Conservation (phyloP, 2,113 vertebrate species). For the Melanostigma gelatinosum region DNA sequence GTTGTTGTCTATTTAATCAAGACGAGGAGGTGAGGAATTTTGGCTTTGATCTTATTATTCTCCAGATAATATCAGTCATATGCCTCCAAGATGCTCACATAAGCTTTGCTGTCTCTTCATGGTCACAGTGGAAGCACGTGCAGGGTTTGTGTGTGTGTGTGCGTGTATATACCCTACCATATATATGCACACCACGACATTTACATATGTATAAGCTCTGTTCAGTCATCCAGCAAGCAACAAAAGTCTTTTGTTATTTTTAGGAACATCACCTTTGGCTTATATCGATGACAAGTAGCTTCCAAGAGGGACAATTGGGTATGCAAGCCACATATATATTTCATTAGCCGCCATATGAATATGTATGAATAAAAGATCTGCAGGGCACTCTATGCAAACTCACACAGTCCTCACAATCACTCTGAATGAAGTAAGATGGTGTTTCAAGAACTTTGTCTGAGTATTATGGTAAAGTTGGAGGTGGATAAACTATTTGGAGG, state of each 20-base stretch:
- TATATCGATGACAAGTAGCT: constrained; percentile 45
- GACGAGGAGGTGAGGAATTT: not conserved
- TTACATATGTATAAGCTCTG: constrained; percentile 1
- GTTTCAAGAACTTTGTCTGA: constrained; percentile 57
- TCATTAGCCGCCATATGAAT: constrained; percentile 64
- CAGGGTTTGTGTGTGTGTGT: not conserved
- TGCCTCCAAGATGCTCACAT: not conserved
- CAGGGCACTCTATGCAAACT: constrained; percentile 55
- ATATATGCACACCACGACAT: not conserved
- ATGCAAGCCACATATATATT: constrained; percentile 68
- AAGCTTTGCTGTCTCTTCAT: not conserved
- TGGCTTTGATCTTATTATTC: not conserved
- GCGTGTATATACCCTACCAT: not conserved
- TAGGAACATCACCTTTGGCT: constrained; percentile 35
- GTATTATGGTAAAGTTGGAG: constrained; percentile 18
- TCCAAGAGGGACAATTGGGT: constrained; percentile 36
- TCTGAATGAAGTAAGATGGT: constrained; percentile 50
- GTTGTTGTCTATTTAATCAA: not conserved
- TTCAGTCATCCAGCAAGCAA: constrained; percentile 17
- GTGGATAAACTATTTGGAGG: constrained; percentile 55
- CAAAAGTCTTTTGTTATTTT: constrained; percentile 39
- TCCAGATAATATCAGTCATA: not conserved
- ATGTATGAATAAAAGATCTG: constrained; percentile 64
- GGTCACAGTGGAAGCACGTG: not conserved
- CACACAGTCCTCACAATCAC: constrained; percentile 62